These are phyloP conservation scores for Achroia grisella DNA, from an alignment of 1,140 invertebrate species.

Conservation along the genomic window DNA sequence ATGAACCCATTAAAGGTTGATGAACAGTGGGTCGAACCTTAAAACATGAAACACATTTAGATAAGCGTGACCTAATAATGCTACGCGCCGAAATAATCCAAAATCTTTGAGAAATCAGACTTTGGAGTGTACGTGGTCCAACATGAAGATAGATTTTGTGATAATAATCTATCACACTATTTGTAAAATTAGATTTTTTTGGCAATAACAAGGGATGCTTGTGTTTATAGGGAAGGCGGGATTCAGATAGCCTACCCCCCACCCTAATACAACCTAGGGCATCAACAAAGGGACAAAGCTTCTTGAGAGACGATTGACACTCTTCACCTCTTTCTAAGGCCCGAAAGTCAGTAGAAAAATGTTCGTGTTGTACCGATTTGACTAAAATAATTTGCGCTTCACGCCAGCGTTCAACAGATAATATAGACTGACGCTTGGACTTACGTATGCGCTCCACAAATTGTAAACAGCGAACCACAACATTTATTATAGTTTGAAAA, in stretches of 20 bases:
- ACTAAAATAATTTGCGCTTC: no score
- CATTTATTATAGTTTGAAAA: no score
- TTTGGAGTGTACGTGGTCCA: neutral
- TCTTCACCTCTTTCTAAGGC: no score
- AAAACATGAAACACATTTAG: neutral
- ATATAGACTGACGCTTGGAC: no score
- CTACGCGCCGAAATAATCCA: neutral
- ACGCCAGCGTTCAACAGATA: no score
- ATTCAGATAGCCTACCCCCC: neutral
- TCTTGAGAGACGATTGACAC: neutral
- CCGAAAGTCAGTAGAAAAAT: no score
- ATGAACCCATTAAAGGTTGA: neutral
- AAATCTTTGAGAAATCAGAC: neutral
- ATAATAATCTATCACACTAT: neutral
- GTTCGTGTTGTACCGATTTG: no score
- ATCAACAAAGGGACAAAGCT: neutral
- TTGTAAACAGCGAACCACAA: no score
- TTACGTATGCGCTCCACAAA: no score
- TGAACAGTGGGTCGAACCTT: neutral
- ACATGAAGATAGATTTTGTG: neutral
- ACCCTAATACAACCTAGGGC: neutral
- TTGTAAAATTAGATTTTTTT: neutral
- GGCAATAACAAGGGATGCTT: slow-evolving; percentile 1
- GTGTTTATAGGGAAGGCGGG: neutral
- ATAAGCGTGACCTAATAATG: neutral